phyloP scores from a whole-genome alignment of 2,797 vertebrate genomes.

The Miichthys miiuy region DNA sequence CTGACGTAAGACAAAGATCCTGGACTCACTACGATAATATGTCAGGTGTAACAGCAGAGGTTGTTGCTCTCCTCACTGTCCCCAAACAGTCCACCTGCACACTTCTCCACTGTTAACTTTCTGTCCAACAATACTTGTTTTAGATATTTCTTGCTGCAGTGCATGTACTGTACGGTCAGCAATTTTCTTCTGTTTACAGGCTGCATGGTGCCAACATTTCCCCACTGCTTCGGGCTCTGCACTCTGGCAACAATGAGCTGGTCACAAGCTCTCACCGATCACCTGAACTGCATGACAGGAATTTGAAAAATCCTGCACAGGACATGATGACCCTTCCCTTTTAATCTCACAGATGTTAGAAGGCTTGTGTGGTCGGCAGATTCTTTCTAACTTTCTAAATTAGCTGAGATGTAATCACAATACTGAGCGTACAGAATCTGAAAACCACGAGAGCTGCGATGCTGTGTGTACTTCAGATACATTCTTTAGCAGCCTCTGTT shows the following conservation, averaged over 20 bases:
- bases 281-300: not conserved
- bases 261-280: conserved; percentile 2
- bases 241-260: conserved; percentile 23
- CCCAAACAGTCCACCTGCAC: conserved; percentile 12
- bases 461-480: not conserved
- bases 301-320: not conserved
- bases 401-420: not conserved
- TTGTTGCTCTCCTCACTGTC: not conserved
- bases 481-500: conserved; percentile 17
- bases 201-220: conserved; percentile 31
- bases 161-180: conserved; percentile 42
- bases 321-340: not conserved
- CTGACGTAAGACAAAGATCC: conserved; percentile 8
- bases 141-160: conserved; percentile 27
- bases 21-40: not conserved
- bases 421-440: conserved; percentile 3
- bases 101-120: conserved; percentile 6
- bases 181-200: conserved; percentile 32
- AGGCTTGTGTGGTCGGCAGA: not conserved
- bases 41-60: conserved; percentile 13
- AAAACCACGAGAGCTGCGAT: not conserved
- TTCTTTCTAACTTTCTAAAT: conserved; percentile 10
- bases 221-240: conserved; percentile 26
- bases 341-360: not conserved
- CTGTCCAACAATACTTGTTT: conserved; percentile 27